Evolutionary conservation across 2,888 invertebrate genomes (phyloP).

Genomic region (Dicycla oo): DNA sequence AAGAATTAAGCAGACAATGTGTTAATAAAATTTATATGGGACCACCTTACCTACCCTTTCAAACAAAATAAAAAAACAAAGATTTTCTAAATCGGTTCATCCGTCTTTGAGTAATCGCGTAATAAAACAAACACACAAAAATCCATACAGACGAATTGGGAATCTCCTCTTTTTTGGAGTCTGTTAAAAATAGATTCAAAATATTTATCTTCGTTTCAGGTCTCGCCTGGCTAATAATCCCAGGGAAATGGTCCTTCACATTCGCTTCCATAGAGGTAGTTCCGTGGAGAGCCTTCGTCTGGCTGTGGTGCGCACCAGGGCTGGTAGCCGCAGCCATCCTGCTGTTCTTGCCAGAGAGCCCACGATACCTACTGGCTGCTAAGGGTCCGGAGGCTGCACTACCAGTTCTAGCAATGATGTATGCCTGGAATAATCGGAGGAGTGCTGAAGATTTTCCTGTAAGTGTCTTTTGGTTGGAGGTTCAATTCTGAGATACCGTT

Average conservation of each 20-base stretch:
- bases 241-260: conserved; percentile 86
- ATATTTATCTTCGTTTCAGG: conserved; percentile 83
- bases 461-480: conserved; percentile 60
- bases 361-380: conserved; percentile 92
- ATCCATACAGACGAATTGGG: too few species aligned
- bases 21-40: too few species aligned
- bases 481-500: neutral
- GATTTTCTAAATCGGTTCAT: too few species aligned
- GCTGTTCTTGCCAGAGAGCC: conserved; percentile 93
- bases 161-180: too few species aligned
- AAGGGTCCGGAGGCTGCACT: conserved; percentile 91
- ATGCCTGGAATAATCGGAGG: conserved; percentile 81
- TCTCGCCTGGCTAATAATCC: conserved; percentile 93
- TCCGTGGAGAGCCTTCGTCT: conserved; percentile 94
- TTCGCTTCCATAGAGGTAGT: conserved; percentile 87
- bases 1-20: too few species aligned
- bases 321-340: conserved; percentile 91
- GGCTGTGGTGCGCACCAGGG: conserved; percentile 92
- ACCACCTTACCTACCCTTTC: too few species aligned
- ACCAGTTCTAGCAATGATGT: conserved; percentile 91
- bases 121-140: too few species aligned
- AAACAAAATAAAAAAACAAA: too few species aligned
- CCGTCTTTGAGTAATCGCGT: too few species aligned
- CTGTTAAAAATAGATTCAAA: neutral
- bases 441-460: conserved; percentile 84